Base-by-base conservation (phyloP, 2,797 vertebrate genomes). In the Crypturellus tataupa region DNA sequence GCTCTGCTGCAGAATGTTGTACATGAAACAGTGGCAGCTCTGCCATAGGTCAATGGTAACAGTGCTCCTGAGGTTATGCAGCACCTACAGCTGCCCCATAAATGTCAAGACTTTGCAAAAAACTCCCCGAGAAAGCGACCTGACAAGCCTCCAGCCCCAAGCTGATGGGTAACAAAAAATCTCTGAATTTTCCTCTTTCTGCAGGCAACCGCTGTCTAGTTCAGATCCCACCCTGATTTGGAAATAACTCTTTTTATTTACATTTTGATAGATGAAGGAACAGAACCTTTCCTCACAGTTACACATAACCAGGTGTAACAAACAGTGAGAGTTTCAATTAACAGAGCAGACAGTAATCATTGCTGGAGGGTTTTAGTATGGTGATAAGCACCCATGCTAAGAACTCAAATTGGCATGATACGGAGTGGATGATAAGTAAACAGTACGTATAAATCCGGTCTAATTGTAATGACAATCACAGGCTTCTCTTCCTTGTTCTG, bases 241-340 rank as follows among this genome's bases (percentile, higher is more conserved):
- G 59, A 91, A 78, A 59, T 25, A 12, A 51, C 27, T 78, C 15
- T n/a, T 71, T 35, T 75, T 59, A 37, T 44, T 55, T 31, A 44
- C 2, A 39, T 27, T 64, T 15, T 11, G 31, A 35, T 14, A 90
- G 68, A 58, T 93, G 91, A 84, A 93, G 85, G 49, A 89, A 75
- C 73, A 90, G 78, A 91, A 77, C 15, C 29, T 68, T 81, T 77
- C 80, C 78, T 81, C 73, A 80, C 53, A 88, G 60, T 55, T 64
- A 60, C 68, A 85, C 33, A 62, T 84, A 93, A 94, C 77, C 55
- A 88, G 80, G 80, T 86, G 85, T 59, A 93, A 81, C 33, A 68
- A 92, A 55, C 69, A 95, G 89, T 91, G 46, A 93, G 92, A 93
- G 92, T 44, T 79, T 79, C 78, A 90, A 77, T 91, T 81, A 96